Evolutionary conservation across 2,797 vertebrate genomes (phyloP), one percentile per base, ranked within the genome.

Genomic region (Columba guinea): DNA sequence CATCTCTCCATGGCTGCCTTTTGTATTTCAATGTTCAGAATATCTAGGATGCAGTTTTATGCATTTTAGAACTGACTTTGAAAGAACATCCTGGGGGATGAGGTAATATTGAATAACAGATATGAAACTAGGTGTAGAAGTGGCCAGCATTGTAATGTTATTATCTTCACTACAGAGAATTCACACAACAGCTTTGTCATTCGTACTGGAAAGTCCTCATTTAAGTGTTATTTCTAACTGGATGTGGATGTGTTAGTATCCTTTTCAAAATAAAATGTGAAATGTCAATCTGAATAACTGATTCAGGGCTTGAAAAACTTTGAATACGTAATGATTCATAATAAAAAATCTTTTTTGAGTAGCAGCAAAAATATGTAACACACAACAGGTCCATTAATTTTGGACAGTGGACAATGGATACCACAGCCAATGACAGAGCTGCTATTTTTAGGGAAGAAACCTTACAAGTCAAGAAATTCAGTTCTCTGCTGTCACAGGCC

Each of bases 31-130:
- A 16, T 65, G 21, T 52, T 85, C 37, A 82, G 34, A 87, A 65
- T 55, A 64, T 28, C 46, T 78, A 63, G 81, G 44, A 86, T 71
- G 8, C 12, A n/a, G 59, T 81, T 94, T 95, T 65, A 64, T 62
- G 21, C 51, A 52, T 79, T 94, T 95, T 87, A 83, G 92, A 89
- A 67, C 7, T 62, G 69, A 17, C 37, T 92, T 90, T 93, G 35
- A 73, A 88, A 93, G 70, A 81, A 44, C 3, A 69, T 67, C 52
- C 30, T 77, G 8, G 23, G 16, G 52, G 34, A 82, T 14, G 48
- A 84, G 7, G 8, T 59, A 41, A n/a, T 76, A 84, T 22, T 87
- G 65, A 73, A n/a, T n/a, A 87, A 13, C 27, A 71, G 70, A 56
- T 34, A 62, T 60, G 77, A 80, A 84, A 14, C 19, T 32, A 46